These are phyloP conservation scores for Naja naja DNA, from an alignment of 2,113 vertebrate genomes.

Conservation along the genomic window DNA sequence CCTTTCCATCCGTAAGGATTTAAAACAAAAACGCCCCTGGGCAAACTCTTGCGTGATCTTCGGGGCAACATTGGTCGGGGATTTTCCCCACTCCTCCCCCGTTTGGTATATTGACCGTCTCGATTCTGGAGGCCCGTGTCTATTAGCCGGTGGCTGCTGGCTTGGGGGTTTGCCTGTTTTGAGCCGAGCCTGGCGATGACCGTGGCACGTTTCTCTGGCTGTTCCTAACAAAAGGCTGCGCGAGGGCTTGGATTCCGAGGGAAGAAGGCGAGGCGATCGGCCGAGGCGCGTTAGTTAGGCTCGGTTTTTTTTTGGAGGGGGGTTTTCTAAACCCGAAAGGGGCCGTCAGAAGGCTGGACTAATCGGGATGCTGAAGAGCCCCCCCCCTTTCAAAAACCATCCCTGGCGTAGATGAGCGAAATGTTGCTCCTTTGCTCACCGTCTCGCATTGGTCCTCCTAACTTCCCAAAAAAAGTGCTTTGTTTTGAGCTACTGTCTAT, in stretches of 20 bases:
- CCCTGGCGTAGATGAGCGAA: conserved; percentile 30
- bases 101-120: no score
- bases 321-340: background rate
- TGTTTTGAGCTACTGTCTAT: background rate
- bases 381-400: conserved; percentile 20
- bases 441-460: background rate
- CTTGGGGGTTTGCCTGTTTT: background rate
- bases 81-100: fast-evolving
- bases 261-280: background rate
- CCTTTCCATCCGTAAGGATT: background rate
- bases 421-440: background rate
- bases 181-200: background rate
- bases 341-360: background rate
- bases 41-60: background rate
- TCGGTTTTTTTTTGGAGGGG: background rate
- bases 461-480: background rate
- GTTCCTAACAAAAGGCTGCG: conserved; percentile 12
- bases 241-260: background rate
- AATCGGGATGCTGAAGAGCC: background rate
- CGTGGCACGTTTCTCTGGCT: background rate
- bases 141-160: background rate
- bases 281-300: background rate
- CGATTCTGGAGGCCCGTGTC: background rate
- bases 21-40: background rate
- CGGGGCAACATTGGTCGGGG: background rate